Base-by-base conservation (phyloP, 2,888 invertebrate species). In the Resseliella maxima region DNA sequence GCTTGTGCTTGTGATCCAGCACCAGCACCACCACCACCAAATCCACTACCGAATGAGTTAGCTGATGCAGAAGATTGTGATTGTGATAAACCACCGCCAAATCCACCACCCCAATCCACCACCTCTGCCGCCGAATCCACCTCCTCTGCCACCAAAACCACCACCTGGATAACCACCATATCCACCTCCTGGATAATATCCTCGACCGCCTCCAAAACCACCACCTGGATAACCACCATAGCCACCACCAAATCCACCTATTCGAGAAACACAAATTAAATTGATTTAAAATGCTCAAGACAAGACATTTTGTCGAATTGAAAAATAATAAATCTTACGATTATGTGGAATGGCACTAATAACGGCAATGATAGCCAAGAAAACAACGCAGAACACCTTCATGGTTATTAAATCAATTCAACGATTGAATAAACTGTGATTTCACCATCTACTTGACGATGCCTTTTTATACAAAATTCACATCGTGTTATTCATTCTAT, bases 231-330 rank as follows among this genome's bases (percentile, higher is more conserved):
- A 24, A 50, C 86, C 72, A 64, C 87, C 72, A 54, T 86, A 35
- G 64, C 72, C 46, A 85, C 83, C 87, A 85, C 86, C 54, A 36
- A 35, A 85, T n/a, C 87, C 64, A 12, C 64, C 64, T 27, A 24
- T 31, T 64, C 2, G 27, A 24, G 15, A 50, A 50, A 50, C 15
- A 3, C 50, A 50, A 50, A 12, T 50, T 2, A 50, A 50, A 18
- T 50, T 21, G 41, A 8, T 41, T 8, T 41, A 41, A 41, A 41
- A 41, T 41, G 41, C 12, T 41, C 41, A 8, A 41, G 5, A 8
- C 41, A 8, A 8, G 12, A 5, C 41, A 12, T 41, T 5, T 8
- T 41, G 41, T 8, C 12, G 41, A 41, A n/a, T n/a, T n/a, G n/a
- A n/a, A n/a, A n/a, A n/a, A n/a, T n/a, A 41, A 5, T 12, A 41